Evolutionary conservation across 1,140 invertebrate genomes (phyloP), one percentile per base, ranked within the genome.

Genomic region (Saccostrea cuccullata): DNA sequence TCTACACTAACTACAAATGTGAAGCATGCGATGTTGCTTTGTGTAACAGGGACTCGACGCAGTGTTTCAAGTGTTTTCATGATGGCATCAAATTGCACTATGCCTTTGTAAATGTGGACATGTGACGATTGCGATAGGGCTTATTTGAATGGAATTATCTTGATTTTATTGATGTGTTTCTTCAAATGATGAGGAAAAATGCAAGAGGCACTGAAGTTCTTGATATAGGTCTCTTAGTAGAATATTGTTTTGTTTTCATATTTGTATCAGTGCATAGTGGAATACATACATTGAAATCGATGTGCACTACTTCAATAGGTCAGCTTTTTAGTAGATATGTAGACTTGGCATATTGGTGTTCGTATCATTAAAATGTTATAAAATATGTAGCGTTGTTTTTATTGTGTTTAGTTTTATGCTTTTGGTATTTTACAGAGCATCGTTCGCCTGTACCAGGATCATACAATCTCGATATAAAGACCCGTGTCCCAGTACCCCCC

Each of bases 1-100:
- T 88, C 2, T 86, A 86, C 23, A 88, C 87, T 6, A 88, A 86
- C 23, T 86, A 64, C 67, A 88, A 83, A 83, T 88, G 87, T 83
- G 73, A 85, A 15, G 56, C 55, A 23, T 88, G 85, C 82, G 47
- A 86, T 58, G 73, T 86, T 47, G 84, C 87, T 26, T 60, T 85
- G 23, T 85, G 84, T 23, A 85, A 85, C 55, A 58, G 58, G 23
- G 55, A 26, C 23, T 23, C n/a, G 11, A 58, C 26, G n/a, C 26
- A 58, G 9, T 85, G 84, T 60, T 85, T 85, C 30, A 30, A 36
- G 17, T 26, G 26, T 40, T 85, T 56, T 60, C 84, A 85, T 85
- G 58, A 58, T 8, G 84, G 70, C 26, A 30, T 77, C 26, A 26
- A 77, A 77, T 26, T 77, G 13, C 70, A 77, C 36, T 77, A 77